A percentile compares a stretch with the other conserved stretches of the same genome.
These are phyloP conservation scores for Tortricodes alternella DNA, from an alignment of 2,888 invertebrate species.

Conservation along the genomic window DNA sequence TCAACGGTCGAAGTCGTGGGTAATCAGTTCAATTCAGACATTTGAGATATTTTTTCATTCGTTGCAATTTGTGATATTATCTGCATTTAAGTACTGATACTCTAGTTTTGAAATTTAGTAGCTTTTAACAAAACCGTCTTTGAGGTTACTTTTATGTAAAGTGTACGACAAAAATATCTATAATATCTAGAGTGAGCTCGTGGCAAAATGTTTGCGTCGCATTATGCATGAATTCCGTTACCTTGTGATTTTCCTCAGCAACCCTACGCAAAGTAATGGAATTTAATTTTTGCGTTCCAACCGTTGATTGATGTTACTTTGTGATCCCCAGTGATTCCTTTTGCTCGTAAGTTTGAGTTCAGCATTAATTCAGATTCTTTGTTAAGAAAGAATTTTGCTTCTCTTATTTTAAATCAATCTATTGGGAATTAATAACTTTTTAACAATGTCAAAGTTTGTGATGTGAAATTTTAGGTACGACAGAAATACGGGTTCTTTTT, in stretches of 20 bases:
- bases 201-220: no score
- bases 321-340: constrained; percentile 35
- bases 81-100: no score
- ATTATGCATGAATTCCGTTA: not conserved
- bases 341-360: constrained; percentile 33
- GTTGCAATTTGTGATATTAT: no score
- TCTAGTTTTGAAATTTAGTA: no score
- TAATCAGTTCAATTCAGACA: no score
- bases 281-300: constrained; percentile 50
- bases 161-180: no score
- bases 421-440: constrained; percentile 18
- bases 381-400: constrained; percentile 19
- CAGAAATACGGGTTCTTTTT: not conserved
- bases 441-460: constrained; percentile 15
- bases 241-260: not conserved
- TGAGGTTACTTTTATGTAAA: no score
- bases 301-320: constrained; percentile 51
- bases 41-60: no score
- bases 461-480: not conserved
- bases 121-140: no score
- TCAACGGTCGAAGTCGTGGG: no score
- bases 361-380: constrained; percentile 21
- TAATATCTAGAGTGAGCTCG: no score
- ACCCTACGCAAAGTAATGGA: constrained; percentile 28
- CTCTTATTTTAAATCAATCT: constrained; percentile 13